phyloP scores from a whole-genome alignment of 2,797 vertebrate species.

The Crocodylus rhombifer region DNA sequence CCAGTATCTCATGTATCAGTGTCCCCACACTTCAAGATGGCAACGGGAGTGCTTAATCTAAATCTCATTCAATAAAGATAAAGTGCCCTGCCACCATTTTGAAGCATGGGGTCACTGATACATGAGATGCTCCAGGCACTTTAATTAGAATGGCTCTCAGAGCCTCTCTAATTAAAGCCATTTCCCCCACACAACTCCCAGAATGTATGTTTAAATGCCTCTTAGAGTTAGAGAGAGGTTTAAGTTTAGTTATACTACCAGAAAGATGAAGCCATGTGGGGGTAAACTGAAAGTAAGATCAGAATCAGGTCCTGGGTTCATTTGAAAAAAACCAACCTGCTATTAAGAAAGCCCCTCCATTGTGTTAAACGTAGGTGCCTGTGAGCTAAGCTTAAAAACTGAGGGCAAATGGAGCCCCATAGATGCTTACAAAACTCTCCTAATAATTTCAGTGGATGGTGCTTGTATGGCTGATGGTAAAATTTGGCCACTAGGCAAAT shows the following conservation, averaged over 20 bases:
- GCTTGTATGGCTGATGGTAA: not conserved
- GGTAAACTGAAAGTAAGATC: not conserved
- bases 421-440: not conserved
- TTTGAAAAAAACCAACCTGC: not conserved
- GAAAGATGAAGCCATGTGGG: not conserved
- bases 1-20: too few relatives aligned
- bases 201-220: too few relatives aligned
- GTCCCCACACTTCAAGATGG: too few relatives aligned
- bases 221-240: not conserved
- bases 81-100: too few relatives aligned
- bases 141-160: too few relatives aligned
- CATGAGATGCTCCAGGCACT: too few relatives aligned
- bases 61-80: too few relatives aligned
- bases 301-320: not conserved
- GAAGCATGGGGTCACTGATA: too few relatives aligned
- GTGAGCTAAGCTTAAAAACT: not conserved
- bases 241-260: not conserved
- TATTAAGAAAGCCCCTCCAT: not conserved
- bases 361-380: not conserved
- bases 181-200: too few relatives aligned
- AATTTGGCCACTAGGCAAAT: not conserved
- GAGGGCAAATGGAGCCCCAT: not conserved
- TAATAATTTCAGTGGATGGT: not conserved
- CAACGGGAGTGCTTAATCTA: too few relatives aligned
- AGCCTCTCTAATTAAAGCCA: too few relatives aligned